These are phyloP conservation scores for Artemia franciscana DNA, from an alignment of 1,140 invertebrate genomes.

Conservation along the genomic window DNA sequence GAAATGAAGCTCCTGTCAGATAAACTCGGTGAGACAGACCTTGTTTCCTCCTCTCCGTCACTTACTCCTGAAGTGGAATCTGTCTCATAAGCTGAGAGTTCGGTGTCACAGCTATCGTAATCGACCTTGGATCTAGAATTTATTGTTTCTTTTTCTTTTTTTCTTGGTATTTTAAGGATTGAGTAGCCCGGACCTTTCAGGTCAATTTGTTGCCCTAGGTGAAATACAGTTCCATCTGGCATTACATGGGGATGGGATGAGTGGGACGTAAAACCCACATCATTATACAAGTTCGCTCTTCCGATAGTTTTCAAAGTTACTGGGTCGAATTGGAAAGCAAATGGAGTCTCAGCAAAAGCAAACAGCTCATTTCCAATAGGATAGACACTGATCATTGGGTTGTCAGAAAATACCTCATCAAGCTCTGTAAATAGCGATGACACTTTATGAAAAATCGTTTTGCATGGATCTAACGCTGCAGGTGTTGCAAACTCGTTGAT, in stretches of 20 bases:
- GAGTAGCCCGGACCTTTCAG: constrained; percentile 37
- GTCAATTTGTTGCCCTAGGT: constrained; percentile 44
- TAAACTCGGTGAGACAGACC: background rate
- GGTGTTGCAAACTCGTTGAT: constrained; percentile 14
- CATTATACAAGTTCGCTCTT: constrained; percentile 36
- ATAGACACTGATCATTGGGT: constrained; percentile 67
- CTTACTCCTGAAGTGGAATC: background rate
- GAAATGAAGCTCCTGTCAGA: background rate
- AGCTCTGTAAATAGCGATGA: constrained; percentile 37
- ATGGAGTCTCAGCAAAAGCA: constrained; percentile 49
- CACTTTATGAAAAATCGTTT: constrained; percentile 21
- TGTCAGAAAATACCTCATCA: constrained; percentile 40
- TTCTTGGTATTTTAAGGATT: constrained; percentile 39
- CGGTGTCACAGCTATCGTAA: background rate
- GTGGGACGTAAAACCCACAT: constrained; percentile 51
- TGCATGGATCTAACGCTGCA: constrained; percentile 16
- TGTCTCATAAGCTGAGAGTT: too few relatives aligned
- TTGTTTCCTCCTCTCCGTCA: background rate
- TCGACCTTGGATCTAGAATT: too few relatives aligned
- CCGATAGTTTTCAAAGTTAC: constrained; percentile 36
- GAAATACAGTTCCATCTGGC: constrained; percentile 47
- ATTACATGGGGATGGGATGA: constrained; percentile 64
- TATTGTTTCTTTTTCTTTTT: constrained; percentile 10
- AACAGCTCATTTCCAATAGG: constrained; percentile 65
- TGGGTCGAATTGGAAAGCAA: constrained; percentile 53